A percentile compares a stretch with the other conserved stretches of the same genome.
Conservation (phyloP, 2,113 vertebrate genomes). For the Notechis scutatus region DNA sequence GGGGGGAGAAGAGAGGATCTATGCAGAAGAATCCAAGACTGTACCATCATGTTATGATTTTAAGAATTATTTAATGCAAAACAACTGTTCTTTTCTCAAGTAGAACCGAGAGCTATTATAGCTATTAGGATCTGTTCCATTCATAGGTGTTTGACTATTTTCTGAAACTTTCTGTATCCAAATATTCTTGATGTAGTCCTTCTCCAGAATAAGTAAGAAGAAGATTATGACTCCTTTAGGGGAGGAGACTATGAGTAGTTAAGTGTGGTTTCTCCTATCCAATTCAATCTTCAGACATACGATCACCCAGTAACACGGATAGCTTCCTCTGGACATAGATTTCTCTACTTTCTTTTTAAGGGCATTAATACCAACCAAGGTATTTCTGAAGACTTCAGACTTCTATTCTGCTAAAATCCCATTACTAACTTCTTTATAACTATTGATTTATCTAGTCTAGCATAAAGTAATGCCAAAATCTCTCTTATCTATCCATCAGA, state of each 20-base stretch:
- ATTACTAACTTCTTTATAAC: background rate
- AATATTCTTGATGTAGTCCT: background rate
- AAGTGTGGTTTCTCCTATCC: background rate
- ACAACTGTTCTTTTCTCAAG: background rate
- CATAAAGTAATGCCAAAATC: background rate
- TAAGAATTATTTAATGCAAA: background rate
- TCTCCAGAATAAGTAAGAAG: background rate
- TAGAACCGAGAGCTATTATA: background rate
- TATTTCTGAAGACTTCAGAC: background rate
- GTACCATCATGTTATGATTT: background rate
- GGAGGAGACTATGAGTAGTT: background rate
- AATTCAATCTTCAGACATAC: background rate
- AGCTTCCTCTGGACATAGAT: background rate
- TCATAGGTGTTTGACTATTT: background rate
- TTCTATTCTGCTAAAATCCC: background rate
- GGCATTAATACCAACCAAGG: background rate
- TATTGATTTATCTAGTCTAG: background rate
- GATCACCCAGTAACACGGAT: background rate
- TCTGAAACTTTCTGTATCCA: background rate
- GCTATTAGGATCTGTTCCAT: background rate
- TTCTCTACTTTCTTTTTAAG: background rate
- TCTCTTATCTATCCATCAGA: background rate
- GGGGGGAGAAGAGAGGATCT: background rate
- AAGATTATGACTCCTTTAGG: background rate
- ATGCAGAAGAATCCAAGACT: background rate